phyloP scores from a whole-genome alignment of 1,140 invertebrate species.

The Listronotus oregonensis region DNA sequence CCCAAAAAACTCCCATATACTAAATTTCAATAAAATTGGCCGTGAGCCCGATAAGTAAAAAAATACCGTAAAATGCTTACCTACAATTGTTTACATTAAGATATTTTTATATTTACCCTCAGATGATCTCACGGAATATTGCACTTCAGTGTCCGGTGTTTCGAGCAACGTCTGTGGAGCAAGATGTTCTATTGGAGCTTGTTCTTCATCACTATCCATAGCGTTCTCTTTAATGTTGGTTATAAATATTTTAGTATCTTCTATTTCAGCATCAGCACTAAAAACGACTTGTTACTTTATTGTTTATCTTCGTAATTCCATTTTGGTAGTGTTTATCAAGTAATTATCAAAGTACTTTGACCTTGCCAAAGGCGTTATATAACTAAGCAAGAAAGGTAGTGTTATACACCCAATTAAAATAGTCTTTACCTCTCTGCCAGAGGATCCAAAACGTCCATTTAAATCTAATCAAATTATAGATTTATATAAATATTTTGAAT shows the following conservation, averaged over 20 bases:
- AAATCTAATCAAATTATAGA: conserved; percentile 25
- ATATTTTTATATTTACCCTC: conserved; percentile 45
- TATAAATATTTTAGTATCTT: conserved; percentile 49
- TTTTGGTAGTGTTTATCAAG: conserved; percentile 33
- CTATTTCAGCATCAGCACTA: conserved; percentile 47
- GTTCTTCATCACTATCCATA: conserved; percentile 54
- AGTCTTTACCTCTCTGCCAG: conserved; percentile 49
- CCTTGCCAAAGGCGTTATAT: conserved; percentile 51
- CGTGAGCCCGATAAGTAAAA: too few relatives aligned
- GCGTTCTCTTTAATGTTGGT: conserved; percentile 45
- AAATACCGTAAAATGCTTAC: too few relatives aligned
- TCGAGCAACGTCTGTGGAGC: conserved; percentile 54
- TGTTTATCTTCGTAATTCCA: conserved; percentile 37
- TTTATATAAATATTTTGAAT: conserved; percentile 50
- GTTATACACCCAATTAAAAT: neutral
- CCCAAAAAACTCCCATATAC: too few relatives aligned
- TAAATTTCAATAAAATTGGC: too few relatives aligned
- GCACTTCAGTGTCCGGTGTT: conserved; percentile 51
- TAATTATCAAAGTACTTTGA: conserved; percentile 40
- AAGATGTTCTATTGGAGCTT: conserved; percentile 52
- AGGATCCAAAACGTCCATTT: conserved; percentile 54
- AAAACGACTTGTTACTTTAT: conserved; percentile 29
- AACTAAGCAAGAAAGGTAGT: conserved; percentile 32
- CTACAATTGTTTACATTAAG: too few relatives aligned
- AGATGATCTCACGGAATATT: conserved; percentile 52